These are phyloP conservation scores for Galeruca laticollis DNA, from an alignment of 2,888 invertebrate species.

Conservation along the genomic window DNA sequence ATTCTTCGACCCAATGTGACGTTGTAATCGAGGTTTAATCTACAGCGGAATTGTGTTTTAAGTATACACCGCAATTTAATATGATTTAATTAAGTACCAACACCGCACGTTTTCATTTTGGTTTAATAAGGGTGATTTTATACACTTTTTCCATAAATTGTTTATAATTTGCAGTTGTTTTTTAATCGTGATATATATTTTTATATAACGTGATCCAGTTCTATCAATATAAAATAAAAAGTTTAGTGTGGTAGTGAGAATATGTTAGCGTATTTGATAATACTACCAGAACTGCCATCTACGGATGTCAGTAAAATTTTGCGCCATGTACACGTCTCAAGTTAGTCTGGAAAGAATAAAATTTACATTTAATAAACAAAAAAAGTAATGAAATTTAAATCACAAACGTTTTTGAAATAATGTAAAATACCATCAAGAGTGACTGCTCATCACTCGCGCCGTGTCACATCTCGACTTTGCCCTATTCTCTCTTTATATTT, in stretches of 20 bases:
- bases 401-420: no score
- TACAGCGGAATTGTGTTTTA: conserved; percentile 45
- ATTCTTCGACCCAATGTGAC: conserved; percentile 44
- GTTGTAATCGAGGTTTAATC: conserved; percentile 43
- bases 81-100: conserved; percentile 41
- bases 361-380: no score
- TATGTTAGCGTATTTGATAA: no score
- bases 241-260: background rate
- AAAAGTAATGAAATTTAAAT: no score
- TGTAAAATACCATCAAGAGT: no score
- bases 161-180: conserved; percentile 26
- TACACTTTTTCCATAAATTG: conserved; percentile 23
- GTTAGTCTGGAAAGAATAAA: no score
- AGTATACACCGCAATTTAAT: conserved; percentile 43
- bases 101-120: conserved; percentile 37
- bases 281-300: no score
- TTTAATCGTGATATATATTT: background rate
- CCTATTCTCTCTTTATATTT: no score
- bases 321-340: no score
- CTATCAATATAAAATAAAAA: background rate
- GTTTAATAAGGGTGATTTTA: conserved; percentile 39
- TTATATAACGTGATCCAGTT: background rate
- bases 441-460: no score
- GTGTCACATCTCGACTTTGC: no score
- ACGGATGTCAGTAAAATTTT: no score